Conservation (phyloP, 2,888 invertebrate genomes). For the Sphaeridia pumilis region DNA sequence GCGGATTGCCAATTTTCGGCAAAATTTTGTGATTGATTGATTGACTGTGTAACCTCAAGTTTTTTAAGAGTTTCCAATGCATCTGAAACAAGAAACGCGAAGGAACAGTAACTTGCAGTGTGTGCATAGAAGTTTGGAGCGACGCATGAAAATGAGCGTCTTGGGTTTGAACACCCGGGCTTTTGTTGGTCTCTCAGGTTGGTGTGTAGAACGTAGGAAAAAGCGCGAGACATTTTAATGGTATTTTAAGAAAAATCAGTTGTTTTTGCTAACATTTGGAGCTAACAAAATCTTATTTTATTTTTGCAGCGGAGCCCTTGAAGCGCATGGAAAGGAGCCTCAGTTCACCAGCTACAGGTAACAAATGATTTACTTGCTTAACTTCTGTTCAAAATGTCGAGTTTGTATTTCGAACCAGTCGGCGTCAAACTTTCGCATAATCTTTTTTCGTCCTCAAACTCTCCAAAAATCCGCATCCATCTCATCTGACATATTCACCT, state of each 20-base stretch:
- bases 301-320: conserved; percentile 31
- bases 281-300: conserved; percentile 11
- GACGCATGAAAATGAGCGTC: conserved; percentile 23
- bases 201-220: not conserved
- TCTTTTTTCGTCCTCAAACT: no score
- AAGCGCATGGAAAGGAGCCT: conserved; percentile 35
- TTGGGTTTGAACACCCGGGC: conserved; percentile 16
- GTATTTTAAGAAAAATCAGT: not conserved
- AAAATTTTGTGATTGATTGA: not conserved
- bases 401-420: no score
- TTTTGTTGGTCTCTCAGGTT: conserved; percentile 22
- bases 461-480: no score
- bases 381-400: no score
- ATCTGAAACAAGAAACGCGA: not conserved
- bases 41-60: not conserved
- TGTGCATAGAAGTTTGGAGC: not conserved
- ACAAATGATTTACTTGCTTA: no score
- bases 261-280: no score
- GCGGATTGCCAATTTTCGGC: not conserved
- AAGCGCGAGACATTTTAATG: not conserved
- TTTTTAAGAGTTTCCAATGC: not conserved
- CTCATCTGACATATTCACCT: no score
- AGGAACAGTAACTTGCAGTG: not conserved
- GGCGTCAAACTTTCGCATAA: no score
- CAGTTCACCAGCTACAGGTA: conserved; percentile 36